Conservation (phyloP, 2,888 invertebrate genomes). For the Melanostoma mellinum region DNA sequence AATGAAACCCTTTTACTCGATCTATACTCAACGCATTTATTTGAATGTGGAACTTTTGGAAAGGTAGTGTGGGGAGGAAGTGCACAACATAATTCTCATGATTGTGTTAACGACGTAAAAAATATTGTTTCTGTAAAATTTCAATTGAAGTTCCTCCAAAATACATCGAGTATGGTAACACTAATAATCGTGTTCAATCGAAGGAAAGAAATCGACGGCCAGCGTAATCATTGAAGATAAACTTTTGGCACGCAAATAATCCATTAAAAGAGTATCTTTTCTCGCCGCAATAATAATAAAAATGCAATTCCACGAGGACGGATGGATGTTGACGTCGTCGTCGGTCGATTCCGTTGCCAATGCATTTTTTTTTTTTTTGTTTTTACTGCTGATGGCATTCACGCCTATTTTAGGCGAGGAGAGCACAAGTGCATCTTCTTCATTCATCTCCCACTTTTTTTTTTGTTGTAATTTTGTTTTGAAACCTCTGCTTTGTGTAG, state of each 20-base stretch:
- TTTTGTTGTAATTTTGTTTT: conserved; percentile 22
- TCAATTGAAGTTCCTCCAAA: neutral
- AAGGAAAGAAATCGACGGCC: conserved; percentile 58
- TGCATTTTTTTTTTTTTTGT: neutral
- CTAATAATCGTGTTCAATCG: conserved; percentile 39
- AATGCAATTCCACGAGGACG: conserved; percentile 39
- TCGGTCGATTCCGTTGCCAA: conserved; percentile 14
- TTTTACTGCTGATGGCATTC: conserved; percentile 44
- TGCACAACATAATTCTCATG: no score
- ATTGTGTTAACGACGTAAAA: no score
- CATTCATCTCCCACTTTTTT: conserved; percentile 1
- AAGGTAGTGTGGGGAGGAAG: no score
- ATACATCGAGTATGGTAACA: conserved; percentile 2
- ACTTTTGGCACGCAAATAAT: conserved; percentile 70
- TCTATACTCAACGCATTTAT: no score
- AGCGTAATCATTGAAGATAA: conserved; percentile 61
- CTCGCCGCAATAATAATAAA: conserved; percentile 59
- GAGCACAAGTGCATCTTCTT: conserved; percentile 58
- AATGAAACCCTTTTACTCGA: no score
- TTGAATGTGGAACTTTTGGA: no score
- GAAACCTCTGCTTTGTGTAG: conserved; percentile 6
- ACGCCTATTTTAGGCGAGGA: conserved; percentile 49
- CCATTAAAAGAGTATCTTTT: conserved; percentile 61
- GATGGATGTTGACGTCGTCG: neutral
- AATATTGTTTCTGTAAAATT: no score